Conservation (phyloP, 2,888 invertebrate genomes). For the Arge pagana region DNA sequence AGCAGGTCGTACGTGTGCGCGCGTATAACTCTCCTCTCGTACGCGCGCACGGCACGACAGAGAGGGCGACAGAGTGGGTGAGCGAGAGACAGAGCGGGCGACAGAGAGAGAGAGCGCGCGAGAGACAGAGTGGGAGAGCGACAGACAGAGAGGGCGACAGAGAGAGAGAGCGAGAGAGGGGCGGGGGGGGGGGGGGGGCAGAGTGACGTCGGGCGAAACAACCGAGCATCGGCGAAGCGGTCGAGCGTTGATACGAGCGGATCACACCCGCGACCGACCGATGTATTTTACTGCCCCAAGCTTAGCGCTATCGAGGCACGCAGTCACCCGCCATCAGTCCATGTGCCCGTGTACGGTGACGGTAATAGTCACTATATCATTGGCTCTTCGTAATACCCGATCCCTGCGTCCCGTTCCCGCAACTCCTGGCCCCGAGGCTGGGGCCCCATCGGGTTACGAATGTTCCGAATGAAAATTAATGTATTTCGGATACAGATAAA, state of each 20-base stretch:
- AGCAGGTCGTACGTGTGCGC: too few species aligned
- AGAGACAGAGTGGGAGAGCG: background rate
- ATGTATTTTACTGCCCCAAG: slow-evolving; percentile 58
- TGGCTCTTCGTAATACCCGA: slow-evolving; percentile 58
- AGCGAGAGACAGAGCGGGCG: too few species aligned
- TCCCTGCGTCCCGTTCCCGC: slow-evolving; percentile 28
- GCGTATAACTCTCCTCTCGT: too few species aligned
- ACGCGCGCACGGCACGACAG: too few species aligned
- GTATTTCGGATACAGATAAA: slow-evolving; percentile 59
- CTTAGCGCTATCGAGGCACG: slow-evolving; percentile 58
- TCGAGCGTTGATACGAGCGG: slow-evolving; percentile 57
- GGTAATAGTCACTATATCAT: slow-evolving; percentile 60
- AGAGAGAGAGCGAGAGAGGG: slow-evolving; percentile 14
- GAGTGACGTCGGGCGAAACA: slow-evolving; percentile 51
- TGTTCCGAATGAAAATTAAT: slow-evolving; percentile 59
- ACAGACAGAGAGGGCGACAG: slow-evolving; percentile 6
- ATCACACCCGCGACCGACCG: slow-evolving; percentile 57
- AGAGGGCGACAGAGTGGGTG: too few species aligned
- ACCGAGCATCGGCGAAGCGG: slow-evolving; percentile 34
- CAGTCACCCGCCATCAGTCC: slow-evolving; percentile 59
- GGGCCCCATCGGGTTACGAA: slow-evolving; percentile 45
- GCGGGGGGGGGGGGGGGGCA: slow-evolving; percentile 27
- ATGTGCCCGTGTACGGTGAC: slow-evolving; percentile 56
- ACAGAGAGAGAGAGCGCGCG: background rate
- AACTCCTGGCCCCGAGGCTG: slow-evolving; percentile 28